A percentile compares a stretch with the other conserved stretches of the same genome.
phyloP scores from a whole-genome alignment of 2,797 vertebrate genomes.

The Choloepus didactylus region DNA sequence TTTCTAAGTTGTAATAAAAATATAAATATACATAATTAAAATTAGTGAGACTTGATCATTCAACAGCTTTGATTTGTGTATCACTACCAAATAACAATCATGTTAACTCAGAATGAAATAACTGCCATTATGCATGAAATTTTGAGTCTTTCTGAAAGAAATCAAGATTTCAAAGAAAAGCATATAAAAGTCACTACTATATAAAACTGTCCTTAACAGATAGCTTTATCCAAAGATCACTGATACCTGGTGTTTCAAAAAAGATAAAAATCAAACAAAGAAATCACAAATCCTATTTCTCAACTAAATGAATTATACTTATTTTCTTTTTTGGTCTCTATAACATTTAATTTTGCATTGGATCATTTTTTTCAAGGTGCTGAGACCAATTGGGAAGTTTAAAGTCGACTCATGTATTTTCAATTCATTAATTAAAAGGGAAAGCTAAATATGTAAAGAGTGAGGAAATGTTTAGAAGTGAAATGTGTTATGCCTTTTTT shows the following conservation, averaged over 20 bases:
- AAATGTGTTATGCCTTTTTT: conserved; percentile 18
- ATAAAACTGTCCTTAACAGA: background rate
- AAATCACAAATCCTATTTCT: background rate
- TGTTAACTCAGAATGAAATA: conserved; percentile 3
- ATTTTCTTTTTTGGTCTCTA: background rate
- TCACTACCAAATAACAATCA: conserved; percentile 1
- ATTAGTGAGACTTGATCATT: conserved; percentile 47
- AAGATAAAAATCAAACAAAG: background rate
- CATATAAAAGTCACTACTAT: background rate
- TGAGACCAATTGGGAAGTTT: background rate
- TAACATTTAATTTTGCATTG: conserved; percentile 32
- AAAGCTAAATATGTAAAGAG: background rate
- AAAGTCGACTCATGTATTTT: conserved; percentile 24
- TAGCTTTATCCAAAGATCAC: background rate
- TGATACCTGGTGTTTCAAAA: conserved; percentile 6
- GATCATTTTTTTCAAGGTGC: conserved; percentile 6
- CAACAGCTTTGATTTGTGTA: conserved; percentile 11
- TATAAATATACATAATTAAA: background rate
- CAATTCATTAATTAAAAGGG: conserved; percentile 4
- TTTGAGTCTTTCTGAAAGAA: background rate
- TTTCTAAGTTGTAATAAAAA: conserved; percentile 29
- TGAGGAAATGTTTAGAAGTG: conserved; percentile 38
- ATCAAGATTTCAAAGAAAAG: background rate
- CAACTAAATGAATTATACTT: background rate
- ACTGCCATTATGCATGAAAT: background rate